Evolutionary conservation across 64 coral and sea anemone genomes (phyloP).

Genomic region (Montipora efflorescens): DNA sequence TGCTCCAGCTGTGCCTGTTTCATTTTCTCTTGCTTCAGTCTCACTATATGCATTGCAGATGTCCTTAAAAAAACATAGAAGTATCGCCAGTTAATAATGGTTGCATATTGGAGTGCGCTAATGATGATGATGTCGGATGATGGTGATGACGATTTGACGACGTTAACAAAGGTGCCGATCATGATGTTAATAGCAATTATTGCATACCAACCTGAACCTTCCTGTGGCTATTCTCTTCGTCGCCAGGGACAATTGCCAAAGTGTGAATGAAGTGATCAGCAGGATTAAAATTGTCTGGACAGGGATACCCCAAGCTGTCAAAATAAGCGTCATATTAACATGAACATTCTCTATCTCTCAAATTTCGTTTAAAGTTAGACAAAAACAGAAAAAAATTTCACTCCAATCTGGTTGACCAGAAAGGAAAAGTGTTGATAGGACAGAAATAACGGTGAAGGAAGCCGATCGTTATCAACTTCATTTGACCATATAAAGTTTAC

Average conservation of each 20-base stretch:
- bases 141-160: too few relatives aligned
- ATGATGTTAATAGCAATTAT: background rate
- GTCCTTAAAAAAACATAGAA: constrained; percentile 12
- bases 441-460: too few relatives aligned
- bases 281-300: constrained; percentile 66
- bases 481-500: too few relatives aligned
- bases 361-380: too few relatives aligned
- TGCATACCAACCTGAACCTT: constrained; percentile 48
- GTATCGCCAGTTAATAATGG: background rate
- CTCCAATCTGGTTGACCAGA: too few relatives aligned
- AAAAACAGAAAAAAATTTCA: too few relatives aligned
- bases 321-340: background rate
- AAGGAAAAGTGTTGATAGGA: too few relatives aligned
- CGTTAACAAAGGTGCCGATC: background rate
- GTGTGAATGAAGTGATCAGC: constrained; percentile 75
- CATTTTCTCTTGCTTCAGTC: background rate
- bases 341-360: too few relatives aligned
- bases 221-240: constrained; percentile 40
- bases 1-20: background rate
- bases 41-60: constrained; percentile 37
- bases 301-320: constrained; percentile 44
- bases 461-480: too few relatives aligned
- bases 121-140: background rate
- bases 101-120: background rate
- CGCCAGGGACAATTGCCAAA: constrained; percentile 50